A percentile compares a stretch with the other conserved stretches of the same genome.
Evolutionary conservation across 2,113 vertebrate species (phyloP).

Genomic region (Proteles cristata): DNA sequence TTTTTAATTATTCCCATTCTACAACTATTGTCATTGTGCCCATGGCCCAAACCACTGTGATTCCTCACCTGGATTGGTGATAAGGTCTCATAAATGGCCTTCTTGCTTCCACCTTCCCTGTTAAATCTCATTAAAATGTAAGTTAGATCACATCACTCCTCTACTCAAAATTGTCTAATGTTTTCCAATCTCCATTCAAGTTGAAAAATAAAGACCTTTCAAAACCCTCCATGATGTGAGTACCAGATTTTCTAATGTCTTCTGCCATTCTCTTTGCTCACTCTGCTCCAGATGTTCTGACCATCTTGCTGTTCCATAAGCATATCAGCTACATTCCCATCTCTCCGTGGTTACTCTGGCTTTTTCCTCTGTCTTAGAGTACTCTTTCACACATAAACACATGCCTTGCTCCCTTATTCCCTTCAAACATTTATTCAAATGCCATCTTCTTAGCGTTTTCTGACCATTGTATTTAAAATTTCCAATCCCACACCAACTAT

Average conservation of each 20-base stretch:
- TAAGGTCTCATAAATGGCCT: not conserved
- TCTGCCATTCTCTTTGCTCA: not conserved
- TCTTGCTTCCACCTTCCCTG: not conserved
- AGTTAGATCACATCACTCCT: not conserved
- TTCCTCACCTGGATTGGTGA: not conserved
- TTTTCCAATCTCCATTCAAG: not conserved
- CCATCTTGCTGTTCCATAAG: not conserved
- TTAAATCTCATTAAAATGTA: not conserved
- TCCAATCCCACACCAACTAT: not conserved
- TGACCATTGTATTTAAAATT: not conserved
- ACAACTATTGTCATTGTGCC: not conserved
- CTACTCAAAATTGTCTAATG: not conserved
- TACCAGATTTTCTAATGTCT: not conserved
- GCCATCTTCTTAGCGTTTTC: not conserved
- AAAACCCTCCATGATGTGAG: not conserved
- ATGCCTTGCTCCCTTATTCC: not conserved
- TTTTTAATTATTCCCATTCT: not conserved
- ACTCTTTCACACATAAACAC: not conserved
- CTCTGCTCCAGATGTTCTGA: not conserved
- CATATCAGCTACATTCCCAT: too few species aligned
- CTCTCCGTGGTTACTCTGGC: not conserved
- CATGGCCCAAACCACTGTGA: not conserved
- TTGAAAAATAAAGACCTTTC: not conserved
- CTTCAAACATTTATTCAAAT: not conserved
- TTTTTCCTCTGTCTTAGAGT: not conserved